Conservation (phyloP, 2,888 invertebrate genomes). For the Rhorus exstirpatorius region DNA sequence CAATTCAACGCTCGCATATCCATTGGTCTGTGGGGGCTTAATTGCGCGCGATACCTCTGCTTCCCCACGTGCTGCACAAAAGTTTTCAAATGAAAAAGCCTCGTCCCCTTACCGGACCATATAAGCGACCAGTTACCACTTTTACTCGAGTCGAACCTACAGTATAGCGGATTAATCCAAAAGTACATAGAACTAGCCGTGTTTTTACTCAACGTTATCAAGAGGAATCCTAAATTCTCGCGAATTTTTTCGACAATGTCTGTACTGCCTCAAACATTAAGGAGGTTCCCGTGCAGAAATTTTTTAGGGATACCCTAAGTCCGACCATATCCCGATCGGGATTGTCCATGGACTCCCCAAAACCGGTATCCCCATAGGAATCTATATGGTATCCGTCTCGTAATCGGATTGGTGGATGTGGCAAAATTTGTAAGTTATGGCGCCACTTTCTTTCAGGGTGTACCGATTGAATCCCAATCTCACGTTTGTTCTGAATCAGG, state of each 20-base stretch:
- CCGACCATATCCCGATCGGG: too few relatives aligned
- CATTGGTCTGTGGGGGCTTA: conserved; percentile 24
- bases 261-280: background rate
- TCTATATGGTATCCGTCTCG: too few relatives aligned
- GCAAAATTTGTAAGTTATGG: too few relatives aligned
- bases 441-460: too few relatives aligned
- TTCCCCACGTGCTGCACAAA: conserved; percentile 23
- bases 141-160: conserved; percentile 7
- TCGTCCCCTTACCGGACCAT: conserved; percentile 5
- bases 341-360: too few relatives aligned
- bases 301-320: too few relatives aligned
- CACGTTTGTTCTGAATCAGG: too few relatives aligned
- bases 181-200: conserved; percentile 30
- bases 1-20: conserved; percentile 30
- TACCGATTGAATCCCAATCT: too few relatives aligned
- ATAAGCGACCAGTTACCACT: conserved; percentile 31
- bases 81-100: conserved; percentile 44
- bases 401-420: too few relatives aligned
- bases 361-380: too few relatives aligned
- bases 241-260: background rate
- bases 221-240: conserved; percentile 31
- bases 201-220: conserved; percentile 23
- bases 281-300: too few relatives aligned
- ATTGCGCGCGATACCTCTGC: conserved; percentile 2
- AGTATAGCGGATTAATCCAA: conserved; percentile 39